Base-by-base conservation (phyloP, 2,113 vertebrate species). In the Pyrgilauda ruficollis region DNA sequence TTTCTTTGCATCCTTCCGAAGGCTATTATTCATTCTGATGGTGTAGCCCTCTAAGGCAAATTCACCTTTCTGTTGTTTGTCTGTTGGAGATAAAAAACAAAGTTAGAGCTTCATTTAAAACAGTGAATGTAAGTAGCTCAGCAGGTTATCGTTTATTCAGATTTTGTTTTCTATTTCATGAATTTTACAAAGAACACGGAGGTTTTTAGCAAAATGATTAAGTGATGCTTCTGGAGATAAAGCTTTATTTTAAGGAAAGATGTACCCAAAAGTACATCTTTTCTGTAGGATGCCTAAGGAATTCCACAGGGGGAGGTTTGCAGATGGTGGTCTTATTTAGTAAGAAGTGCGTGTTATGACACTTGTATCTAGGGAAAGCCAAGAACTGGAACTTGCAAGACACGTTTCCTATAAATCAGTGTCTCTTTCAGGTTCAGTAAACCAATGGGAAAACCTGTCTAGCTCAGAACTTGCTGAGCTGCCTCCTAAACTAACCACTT, bases 51-150 rank as follows among this genome's bases (percentile, higher is more conserved):
- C 98, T 68, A 99, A 98, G 89, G 97, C 97, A 97, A 99, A 99
- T 97, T 99, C 99, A 62, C 99, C 99, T 97, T 99, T 99, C 98
- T 99, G 99, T 96, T 99, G 99, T 98, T 99, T 99, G 97, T 99
- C 99, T 99, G 97, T 96, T 77, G 91, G 90, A 97, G 95, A 98
- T 86, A 98, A 96, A 97, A 98, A 85, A 52, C 81, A 95, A 97
- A 97, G 96, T 97, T 96, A 96, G 95, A 96, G 91, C 85, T 97
- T 97, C 90, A 95, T 95, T 97, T 97, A 90, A 87, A 95, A 92
- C 46, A 87, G 33, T 61, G 81, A 97, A 93, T 4, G 59, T 64
- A 95, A 97, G 90, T 73, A 59, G 53, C 84, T 89, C 64, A 90
- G 84, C 86, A 83, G 84, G 96, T 96, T 96, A 95, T 95, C 75